These are phyloP conservation scores for Ursus arctos DNA, from an alignment of 2,113 vertebrate genomes.

Conservation along the genomic window DNA sequence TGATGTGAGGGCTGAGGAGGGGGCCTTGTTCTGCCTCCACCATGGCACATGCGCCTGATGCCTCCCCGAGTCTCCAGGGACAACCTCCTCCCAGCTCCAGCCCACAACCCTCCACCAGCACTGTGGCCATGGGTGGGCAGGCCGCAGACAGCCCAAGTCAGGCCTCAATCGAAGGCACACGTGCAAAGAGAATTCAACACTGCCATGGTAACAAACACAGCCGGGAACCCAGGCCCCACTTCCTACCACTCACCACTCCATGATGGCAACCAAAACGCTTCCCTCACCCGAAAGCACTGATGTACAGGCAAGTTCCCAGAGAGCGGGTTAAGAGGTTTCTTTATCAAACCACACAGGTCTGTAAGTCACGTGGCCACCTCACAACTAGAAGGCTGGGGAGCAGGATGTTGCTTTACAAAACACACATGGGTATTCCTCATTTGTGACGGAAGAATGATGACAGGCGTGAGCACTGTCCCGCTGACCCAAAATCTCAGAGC, in stretches of 20 bases:
- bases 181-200: neutral
- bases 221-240: neutral
- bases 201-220: neutral
- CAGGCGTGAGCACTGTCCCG: neutral
- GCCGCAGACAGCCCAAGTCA: neutral
- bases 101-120: neutral
- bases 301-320: neutral
- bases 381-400: neutral
- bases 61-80: neutral
- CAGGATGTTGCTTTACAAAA: neutral
- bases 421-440: neutral
- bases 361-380: neutral
- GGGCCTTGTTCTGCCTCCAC: neutral
- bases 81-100: neutral
- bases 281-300: neutral
- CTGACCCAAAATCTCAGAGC: neutral
- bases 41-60: neutral
- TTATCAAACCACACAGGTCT: neutral
- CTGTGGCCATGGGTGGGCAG: neutral
- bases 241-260: neutral
- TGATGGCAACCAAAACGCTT: neutral
- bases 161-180: neutral
- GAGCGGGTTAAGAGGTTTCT: neutral
- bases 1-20: neutral
- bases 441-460: accelerated